Percentiles rank a stretch among this genome's conserved stretches.
phyloP scores from a whole-genome alignment of 2,113 vertebrate species.

The Physeter macrocephalus region DNA sequence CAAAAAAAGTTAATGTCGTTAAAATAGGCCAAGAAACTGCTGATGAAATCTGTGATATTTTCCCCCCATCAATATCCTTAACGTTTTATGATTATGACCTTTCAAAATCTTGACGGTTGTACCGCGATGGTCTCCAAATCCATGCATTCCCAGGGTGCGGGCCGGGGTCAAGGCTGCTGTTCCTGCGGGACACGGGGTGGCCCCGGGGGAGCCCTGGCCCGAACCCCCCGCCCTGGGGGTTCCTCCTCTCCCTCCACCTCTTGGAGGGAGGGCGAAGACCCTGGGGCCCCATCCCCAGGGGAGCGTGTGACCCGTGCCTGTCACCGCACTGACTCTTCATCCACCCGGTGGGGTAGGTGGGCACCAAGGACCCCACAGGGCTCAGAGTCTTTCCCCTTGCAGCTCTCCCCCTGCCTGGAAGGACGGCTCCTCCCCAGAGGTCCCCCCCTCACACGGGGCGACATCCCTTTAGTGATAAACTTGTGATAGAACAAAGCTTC shows the following conservation, averaged over 20 bases:
- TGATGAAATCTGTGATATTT: background rate
- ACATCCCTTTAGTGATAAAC: accelerated
- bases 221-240: too few species aligned
- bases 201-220: background rate
- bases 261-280: background rate
- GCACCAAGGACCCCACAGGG: background rate
- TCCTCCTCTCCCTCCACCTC: too few species aligned
- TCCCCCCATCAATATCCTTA: background rate
- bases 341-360: accelerated
- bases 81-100: background rate
- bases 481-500: too few species aligned
- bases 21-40: background rate
- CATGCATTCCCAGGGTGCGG: background rate
- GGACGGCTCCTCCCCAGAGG: background rate
- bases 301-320: background rate
- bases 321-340: background rate
- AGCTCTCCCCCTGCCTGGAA: background rate
- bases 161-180: background rate
- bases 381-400: background rate
- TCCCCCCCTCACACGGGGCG: background rate
- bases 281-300: background rate
- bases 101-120: background rate
- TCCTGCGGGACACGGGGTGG: too few species aligned
- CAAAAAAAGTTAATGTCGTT: background rate
- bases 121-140: accelerated